Percentiles rank a stretch among this genome's conserved stretches.
Evolutionary conservation across 2,797 vertebrate genomes (phyloP).

Genomic region (Intellagama lesueurii): DNA sequence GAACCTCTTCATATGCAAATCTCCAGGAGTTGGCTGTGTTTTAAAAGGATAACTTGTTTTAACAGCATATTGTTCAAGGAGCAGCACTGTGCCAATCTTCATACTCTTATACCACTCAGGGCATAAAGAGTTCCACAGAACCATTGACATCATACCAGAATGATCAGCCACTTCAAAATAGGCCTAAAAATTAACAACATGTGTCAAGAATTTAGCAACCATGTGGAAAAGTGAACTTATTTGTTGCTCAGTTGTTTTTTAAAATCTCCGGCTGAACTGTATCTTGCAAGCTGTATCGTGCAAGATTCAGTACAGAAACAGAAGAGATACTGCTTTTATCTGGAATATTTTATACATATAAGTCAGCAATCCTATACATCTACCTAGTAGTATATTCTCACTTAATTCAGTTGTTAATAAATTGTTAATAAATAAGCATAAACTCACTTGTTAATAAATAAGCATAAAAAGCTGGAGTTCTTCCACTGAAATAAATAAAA

Average conservation of each 20-base stretch:
- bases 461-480: too few species aligned
- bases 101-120: constrained; percentile 89
- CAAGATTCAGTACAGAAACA: not conserved
- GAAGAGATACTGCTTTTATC: not conserved
- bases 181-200: constrained; percentile 77
- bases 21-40: constrained; percentile 83
- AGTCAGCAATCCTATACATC: not conserved
- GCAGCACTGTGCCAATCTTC: constrained; percentile 86
- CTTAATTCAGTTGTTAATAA: not conserved
- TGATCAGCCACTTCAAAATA: constrained; percentile 94
- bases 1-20: constrained; percentile 84
- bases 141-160: constrained; percentile 89
- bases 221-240: not conserved
- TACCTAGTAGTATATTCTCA: not conserved
- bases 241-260: not conserved
- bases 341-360: not conserved
- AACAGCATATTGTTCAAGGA: constrained; percentile 87
- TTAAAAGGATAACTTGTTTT: constrained; percentile 87
- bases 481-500: not conserved
- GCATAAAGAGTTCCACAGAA: constrained; percentile 93
- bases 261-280: not conserved
- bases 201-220: not conserved
- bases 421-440: too few species aligned
- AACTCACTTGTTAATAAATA: not conserved
- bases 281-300: not conserved